Conservation (phyloP, 2,888 invertebrate genomes). For the Acronicta leporina region DNA sequence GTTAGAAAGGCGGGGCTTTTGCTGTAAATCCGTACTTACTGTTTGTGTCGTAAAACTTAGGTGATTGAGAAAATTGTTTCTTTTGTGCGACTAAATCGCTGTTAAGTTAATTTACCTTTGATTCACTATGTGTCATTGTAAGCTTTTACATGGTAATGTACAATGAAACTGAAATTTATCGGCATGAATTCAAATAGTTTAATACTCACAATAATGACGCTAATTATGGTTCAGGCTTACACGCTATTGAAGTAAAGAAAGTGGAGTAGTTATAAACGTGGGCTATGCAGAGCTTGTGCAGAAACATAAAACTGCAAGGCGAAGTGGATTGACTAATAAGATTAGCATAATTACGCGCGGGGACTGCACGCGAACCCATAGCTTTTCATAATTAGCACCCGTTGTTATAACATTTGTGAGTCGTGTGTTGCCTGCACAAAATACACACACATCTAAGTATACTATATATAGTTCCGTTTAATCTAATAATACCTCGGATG, state of each 20-base stretch:
- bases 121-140: conserved; percentile 32
- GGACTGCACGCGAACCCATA: conserved; percentile 80
- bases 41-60: conserved; percentile 82
- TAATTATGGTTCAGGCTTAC: conserved; percentile 55
- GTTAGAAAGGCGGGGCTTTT: conserved; percentile 82
- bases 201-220: conserved; percentile 47
- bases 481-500: conserved; percentile 41
- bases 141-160: conserved; percentile 11
- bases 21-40: conserved; percentile 86
- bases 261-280: conserved; percentile 42
- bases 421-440: conserved; percentile 34
- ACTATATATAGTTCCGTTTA: conserved; percentile 13
- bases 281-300: conserved; percentile 61
- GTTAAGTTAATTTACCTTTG: conserved; percentile 50
- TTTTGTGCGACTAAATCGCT: conserved; percentile 53
- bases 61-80: conserved; percentile 83
- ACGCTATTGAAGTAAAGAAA: conserved; percentile 55
- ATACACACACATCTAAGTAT: conserved; percentile 36
- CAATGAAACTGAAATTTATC: conserved; percentile 20
- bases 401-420: conserved; percentile 59
- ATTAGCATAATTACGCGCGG: conserved; percentile 84
- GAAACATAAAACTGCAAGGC: conserved; percentile 75
- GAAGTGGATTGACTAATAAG: conserved; percentile 86
- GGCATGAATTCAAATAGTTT: conserved; percentile 56
- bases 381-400: conserved; percentile 82